A percentile compares a stretch with the other conserved stretches of the same genome.
These are phyloP conservation scores for Girardinichthys multiradiatus DNA, from an alignment of 2,113 vertebrate species.

Conservation along the genomic window DNA sequence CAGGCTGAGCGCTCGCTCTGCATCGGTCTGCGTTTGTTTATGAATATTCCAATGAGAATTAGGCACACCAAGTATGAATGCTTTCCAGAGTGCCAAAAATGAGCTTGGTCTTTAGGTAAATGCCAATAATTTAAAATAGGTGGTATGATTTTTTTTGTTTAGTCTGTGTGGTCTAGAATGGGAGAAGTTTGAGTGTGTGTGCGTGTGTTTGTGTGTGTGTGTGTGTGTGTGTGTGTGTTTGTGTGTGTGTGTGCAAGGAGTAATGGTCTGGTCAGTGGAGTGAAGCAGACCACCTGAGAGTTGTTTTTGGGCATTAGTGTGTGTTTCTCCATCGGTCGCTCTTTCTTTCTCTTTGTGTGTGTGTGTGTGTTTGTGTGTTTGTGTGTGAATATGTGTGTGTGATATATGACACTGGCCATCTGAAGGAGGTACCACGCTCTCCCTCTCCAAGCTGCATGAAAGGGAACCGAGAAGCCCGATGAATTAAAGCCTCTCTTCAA, in stretches of 20 bases:
- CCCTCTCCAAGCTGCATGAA: constrained; percentile 77
- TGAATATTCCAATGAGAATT: constrained; percentile 47
- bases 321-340: constrained; percentile 53
- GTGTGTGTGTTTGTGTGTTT: constrained; percentile 31
- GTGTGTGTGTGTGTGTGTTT: constrained; percentile 20
- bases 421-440: constrained; percentile 76
- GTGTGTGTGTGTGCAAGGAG: constrained; percentile 54
- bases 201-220: no score
- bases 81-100: constrained; percentile 21
- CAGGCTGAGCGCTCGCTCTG: constrained; percentile 35
- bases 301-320: constrained; percentile 83
- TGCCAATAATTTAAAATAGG: constrained; percentile 43
- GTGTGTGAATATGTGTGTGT: constrained; percentile 69
- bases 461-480: constrained; percentile 76
- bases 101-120: constrained; percentile 34
- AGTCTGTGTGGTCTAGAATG: constrained; percentile 71
- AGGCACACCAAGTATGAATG: constrained; percentile 43
- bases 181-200: constrained; percentile 35
- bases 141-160: constrained; percentile 61
- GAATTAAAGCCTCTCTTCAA: constrained; percentile 85
- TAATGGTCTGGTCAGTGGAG: constrained; percentile 81
- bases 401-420: constrained; percentile 81
- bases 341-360: constrained; percentile 27
- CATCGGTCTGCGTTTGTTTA: constrained; percentile 54
- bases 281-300: constrained; percentile 85